Evolutionary conservation across 35 echinoderm and acorn worm species (phyloP), one percentile per base, ranked within the genome.

Genomic region (Apostichopus californicus): DNA sequence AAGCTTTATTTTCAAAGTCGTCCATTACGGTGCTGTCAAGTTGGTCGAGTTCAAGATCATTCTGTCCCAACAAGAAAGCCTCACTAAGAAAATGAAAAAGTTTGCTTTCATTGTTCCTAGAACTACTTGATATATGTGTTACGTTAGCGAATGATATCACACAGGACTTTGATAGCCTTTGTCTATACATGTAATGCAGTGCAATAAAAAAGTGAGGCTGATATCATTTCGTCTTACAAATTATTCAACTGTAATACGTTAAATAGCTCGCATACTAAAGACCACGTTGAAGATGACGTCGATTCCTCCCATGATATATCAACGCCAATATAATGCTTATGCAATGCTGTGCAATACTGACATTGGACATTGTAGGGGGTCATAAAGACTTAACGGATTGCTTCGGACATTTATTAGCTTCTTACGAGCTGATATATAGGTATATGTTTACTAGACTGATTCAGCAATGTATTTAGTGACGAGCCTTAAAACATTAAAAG

Each of bases 41-140:
- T 10, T 56, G 10, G 24, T 82, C 79, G 13, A 82, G 34, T 55
- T 82, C 20, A 7, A 82, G 79, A 5, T 82, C 20, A 54, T 82
- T 55, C 46, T 83, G 46, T 83, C 80, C 80, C 80, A 55, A 56
- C 25, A 83, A 15, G 80, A 83, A 83, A 5, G 46, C 80, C 17
- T 83, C 80, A 56, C 80, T 83, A 46, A 46, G 34, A 46, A 55
- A 14, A 14, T 6, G 53, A 55, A 83, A 13, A 25, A 83, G 2
- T 54, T 2, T 13, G 17, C 54, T 82, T 34, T 54, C 55, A 34
- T 3, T 2, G 13, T 78, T 25, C 8, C 9, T 9, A 9, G 52
- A 10, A 34, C 18, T 78, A 10, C 26, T 7, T 21, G 18, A 21
- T 77, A 25, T 13, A 77, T 25, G 7, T 17, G n/a, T 77, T 17